Evolutionary conservation across 2,797 vertebrate species (phyloP).

Genomic region (Artibeus lituratus): DNA sequence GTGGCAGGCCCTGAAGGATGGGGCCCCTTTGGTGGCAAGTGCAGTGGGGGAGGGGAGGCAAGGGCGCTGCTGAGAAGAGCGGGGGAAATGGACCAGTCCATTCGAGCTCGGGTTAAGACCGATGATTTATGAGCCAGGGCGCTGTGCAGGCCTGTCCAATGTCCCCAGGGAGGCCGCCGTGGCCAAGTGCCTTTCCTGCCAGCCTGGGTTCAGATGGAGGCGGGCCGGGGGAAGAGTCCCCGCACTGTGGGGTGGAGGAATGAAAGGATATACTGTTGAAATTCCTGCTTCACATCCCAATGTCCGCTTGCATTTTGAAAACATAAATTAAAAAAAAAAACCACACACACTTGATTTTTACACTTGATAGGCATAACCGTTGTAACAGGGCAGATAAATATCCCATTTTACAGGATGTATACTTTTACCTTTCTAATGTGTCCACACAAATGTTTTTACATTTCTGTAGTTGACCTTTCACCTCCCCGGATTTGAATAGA

Average conservation of each 20-base stretch:
- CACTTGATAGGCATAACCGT: neutral
- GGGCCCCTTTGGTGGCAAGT: rapidly evolving
- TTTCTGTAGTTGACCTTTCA: neutral
- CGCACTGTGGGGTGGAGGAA: neutral
- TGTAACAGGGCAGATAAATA: neutral
- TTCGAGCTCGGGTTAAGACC: rapidly evolving
- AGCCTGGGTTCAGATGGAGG: neutral
- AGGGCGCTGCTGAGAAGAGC: rapidly evolving
- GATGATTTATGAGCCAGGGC: neutral
- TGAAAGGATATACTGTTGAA: neutral
- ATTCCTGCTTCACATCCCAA: neutral
- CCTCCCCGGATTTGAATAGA: neutral
- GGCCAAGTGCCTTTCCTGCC: neutral
- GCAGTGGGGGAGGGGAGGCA: neutral
- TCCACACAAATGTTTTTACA: rapidly evolving
- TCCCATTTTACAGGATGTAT: neutral
- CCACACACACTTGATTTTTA: neutral
- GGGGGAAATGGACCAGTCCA: rapidly evolving
- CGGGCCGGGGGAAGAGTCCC: neutral
- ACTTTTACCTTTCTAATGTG: neutral
- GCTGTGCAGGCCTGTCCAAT: neutral
- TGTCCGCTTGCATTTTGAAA: neutral
- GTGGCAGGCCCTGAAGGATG: neutral
- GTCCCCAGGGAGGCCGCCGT: neutral
- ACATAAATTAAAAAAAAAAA: neutral